These are phyloP conservation scores for Pollenia amentaria DNA, from an alignment of 2,888 invertebrate genomes.

Conservation along the genomic window DNA sequence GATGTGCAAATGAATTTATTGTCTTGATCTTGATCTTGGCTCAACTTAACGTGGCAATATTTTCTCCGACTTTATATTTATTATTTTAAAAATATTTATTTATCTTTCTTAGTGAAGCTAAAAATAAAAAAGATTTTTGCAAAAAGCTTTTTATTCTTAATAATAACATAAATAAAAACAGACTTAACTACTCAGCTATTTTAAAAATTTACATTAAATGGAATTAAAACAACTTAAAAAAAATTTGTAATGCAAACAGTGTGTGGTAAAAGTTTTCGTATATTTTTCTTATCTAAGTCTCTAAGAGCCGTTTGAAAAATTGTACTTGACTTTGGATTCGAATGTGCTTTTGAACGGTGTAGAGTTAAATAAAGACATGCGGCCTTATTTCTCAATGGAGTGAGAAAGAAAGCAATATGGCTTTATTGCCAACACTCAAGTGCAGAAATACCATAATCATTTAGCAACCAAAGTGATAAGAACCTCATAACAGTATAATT, in stretches of 20 bases:
- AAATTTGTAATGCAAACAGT: neutral
- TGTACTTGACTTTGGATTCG: too few relatives aligned
- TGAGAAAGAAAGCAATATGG: too few relatives aligned
- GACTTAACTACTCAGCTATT: constrained; percentile 31
- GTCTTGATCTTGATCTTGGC: constrained; percentile 68
- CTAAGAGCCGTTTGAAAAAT: too few relatives aligned
- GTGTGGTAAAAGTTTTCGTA: neutral
- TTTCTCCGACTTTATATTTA: constrained; percentile 44
- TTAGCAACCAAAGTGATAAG: too few relatives aligned
- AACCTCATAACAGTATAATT: too few relatives aligned
- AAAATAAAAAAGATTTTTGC: constrained; percentile 57
- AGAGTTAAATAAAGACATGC: too few relatives aligned
- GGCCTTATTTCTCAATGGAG: too few relatives aligned
- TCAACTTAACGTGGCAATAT: constrained; percentile 67
- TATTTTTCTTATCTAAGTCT: neutral
- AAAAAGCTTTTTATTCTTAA: constrained; percentile 2
- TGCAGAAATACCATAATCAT: too few relatives aligned
- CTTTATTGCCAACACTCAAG: too few relatives aligned
- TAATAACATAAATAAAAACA: neutral
- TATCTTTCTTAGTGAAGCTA: constrained; percentile 67
- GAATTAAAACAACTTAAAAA: neutral
- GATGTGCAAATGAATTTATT: constrained; percentile 68
- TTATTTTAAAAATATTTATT: constrained; percentile 19
- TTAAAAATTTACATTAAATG: neutral
- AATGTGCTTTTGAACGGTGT: too few relatives aligned